A percentile compares a stretch with the other conserved stretches of the same genome.
Conservation (phyloP, 2,888 invertebrate species). For the Caenorhabditis sp. region DNA sequence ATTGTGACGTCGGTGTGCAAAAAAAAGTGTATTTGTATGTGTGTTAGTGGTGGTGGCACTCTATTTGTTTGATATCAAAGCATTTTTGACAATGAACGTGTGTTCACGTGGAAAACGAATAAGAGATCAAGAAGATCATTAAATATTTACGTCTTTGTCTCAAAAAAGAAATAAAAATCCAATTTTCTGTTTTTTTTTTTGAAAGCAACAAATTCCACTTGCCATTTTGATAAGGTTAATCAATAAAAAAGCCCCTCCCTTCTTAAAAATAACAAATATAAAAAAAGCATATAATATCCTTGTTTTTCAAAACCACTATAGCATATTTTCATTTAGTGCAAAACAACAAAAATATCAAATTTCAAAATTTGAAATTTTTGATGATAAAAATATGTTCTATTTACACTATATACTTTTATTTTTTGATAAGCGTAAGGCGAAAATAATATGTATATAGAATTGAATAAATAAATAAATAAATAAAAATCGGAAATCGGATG, state of each 20-base stretch:
- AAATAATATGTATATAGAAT: not conserved
- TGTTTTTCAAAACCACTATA: not conserved
- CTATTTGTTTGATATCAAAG: not conserved
- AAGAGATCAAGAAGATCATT: not conserved
- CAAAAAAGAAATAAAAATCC: too few relatives aligned
- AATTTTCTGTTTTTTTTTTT: too few relatives aligned
- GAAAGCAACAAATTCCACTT: too few relatives aligned
- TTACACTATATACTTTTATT: not conserved
- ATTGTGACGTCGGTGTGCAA: not conserved
- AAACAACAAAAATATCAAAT: constrained; percentile 1
- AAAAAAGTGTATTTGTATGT: not conserved
- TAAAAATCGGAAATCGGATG: not conserved
- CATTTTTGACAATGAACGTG: not conserved
- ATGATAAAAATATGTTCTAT: not conserved
- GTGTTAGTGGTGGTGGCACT: not conserved
- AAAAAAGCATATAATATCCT: not conserved
- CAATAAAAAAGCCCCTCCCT: not conserved
- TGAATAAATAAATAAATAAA: not conserved
- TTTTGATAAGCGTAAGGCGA: not conserved
- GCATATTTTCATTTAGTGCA: not conserved
- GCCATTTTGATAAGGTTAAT: too few relatives aligned
- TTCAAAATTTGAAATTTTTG: not conserved
- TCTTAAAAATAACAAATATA: not conserved
- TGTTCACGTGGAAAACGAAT: not conserved
- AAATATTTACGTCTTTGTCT: not conserved